phyloP scores from a whole-genome alignment of 1,140 invertebrate genomes.

The Papilio helenus region DNA sequence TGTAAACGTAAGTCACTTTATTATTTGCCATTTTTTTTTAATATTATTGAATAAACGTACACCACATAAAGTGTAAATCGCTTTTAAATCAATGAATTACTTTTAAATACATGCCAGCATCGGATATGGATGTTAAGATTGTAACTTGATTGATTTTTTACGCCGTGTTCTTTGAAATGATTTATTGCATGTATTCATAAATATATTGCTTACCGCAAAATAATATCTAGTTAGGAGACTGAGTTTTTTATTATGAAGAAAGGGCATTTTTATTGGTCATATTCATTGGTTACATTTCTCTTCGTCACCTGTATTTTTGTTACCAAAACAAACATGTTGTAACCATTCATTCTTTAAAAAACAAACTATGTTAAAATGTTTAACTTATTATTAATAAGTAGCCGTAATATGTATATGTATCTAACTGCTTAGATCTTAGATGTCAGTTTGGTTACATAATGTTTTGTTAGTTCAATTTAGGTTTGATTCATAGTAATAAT shows the following conservation, averaged over 20 bases:
- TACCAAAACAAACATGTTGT: too few relatives aligned
- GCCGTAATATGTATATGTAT: not conserved
- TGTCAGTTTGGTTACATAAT: constrained; percentile 51
- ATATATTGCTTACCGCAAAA: not conserved
- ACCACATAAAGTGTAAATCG: not conserved
- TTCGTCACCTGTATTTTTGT: too few relatives aligned
- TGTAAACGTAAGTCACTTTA: not conserved
- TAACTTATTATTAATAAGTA: too few relatives aligned
- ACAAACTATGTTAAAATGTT: too few relatives aligned
- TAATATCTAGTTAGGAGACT: not conserved
- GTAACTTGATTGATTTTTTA: constrained; percentile 25
- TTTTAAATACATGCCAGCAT: constrained; percentile 17
- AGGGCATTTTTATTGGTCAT: too few relatives aligned
- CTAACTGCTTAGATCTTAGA: not conserved
- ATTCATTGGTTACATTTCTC: too few relatives aligned
- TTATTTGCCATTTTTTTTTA: not conserved
- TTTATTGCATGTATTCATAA: constrained; percentile 6
- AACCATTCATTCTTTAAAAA: not conserved
- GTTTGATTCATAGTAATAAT: constrained; percentile 42
- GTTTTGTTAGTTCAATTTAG: constrained; percentile 42
- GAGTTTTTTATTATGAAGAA: not conserved
- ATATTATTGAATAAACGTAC: not conserved
- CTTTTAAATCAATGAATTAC: not conserved
- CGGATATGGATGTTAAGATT: constrained; percentile 29
- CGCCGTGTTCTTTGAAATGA: not conserved